These are phyloP conservation scores for Esox lucius DNA, from an alignment of 2,797 vertebrate genomes.

Conservation along the genomic window DNA sequence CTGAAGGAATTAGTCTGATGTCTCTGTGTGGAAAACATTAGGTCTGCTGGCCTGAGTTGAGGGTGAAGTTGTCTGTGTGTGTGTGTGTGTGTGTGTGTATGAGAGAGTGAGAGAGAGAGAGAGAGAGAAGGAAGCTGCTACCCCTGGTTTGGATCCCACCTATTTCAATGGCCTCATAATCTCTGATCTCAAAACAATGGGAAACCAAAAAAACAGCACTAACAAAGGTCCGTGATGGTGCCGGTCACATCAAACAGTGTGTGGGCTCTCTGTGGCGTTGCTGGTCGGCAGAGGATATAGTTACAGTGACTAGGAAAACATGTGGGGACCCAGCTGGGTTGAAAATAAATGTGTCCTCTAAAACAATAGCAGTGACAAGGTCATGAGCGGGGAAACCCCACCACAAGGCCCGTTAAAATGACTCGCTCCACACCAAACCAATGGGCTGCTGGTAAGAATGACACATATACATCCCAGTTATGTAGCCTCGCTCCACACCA, in stretches of 20 bases:
- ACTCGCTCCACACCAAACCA: conserved; percentile 59
- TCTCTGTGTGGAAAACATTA: neutral
- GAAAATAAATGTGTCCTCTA: conserved; percentile 2
- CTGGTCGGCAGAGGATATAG: conserved; percentile 12
- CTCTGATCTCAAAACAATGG: conserved; percentile 32
- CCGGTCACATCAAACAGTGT: conserved; percentile 29
- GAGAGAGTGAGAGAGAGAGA: too few species aligned
- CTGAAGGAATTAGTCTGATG: conserved; percentile 22
- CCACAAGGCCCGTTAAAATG: too few species aligned
- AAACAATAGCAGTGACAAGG: neutral
- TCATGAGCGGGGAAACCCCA: too few species aligned
- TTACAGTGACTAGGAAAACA: conserved; percentile 14
- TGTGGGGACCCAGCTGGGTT: neutral
- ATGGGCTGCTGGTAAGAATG: conserved; percentile 53
- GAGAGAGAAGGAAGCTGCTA: neutral
- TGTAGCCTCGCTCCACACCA: too few species aligned
- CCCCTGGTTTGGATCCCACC: conserved; percentile 8
- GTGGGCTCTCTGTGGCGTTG: neutral
- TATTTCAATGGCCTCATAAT: conserved; percentile 10
- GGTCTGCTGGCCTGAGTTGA: neutral
- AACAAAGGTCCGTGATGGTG: conserved; percentile 16
- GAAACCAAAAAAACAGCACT: conserved; percentile 15
- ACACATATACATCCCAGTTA: neutral
- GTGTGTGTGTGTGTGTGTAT: neutral
- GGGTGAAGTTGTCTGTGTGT: neutral